A percentile compares a stretch with the other conserved stretches of the same genome.
These are phyloP conservation scores for Lycaon pictus DNA, from an alignment of 2,113 vertebrate genomes.

Conservation along the genomic window DNA sequence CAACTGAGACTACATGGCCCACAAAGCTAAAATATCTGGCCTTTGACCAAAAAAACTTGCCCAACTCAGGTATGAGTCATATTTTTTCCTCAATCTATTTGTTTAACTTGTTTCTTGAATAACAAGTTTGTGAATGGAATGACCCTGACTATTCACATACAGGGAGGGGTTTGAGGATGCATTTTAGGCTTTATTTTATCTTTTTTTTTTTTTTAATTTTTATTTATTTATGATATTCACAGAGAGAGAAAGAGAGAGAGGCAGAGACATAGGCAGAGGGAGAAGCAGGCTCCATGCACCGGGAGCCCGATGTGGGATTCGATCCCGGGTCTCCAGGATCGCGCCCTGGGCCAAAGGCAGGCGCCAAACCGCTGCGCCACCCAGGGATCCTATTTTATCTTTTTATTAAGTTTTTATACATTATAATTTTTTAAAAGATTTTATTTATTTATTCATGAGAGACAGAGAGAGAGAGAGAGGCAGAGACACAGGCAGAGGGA, in stretches of 20 bases:
- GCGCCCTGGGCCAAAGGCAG: too few relatives aligned
- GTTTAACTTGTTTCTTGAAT: conserved; percentile 18
- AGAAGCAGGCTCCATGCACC: too few relatives aligned
- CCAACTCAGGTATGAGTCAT: not conserved
- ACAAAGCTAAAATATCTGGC: not conserved
- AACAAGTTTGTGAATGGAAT: not conserved
- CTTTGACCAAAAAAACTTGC: not conserved
- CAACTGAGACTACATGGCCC: not conserved
- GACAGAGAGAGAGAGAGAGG: too few relatives aligned
- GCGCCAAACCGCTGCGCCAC: too few relatives aligned
- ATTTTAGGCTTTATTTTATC: not conserved
- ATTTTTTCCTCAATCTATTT: conserved; percentile 8
- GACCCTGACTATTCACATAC: not conserved
- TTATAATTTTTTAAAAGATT: not conserved
- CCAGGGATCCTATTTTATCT: too few relatives aligned
- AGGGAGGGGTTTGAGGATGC: not conserved
- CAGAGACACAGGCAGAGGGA: too few relatives aligned
- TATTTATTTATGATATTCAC: too few relatives aligned
- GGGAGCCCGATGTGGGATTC: too few relatives aligned
- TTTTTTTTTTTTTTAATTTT: not conserved
- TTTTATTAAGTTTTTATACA: not conserved
- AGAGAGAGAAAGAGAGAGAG: too few relatives aligned
- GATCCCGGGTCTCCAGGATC: too few relatives aligned
- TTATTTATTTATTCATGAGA: too few relatives aligned
- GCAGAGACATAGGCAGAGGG: too few relatives aligned